Evolutionary conservation across 2,888 invertebrate genomes (phyloP).

Genomic region (Pyrochroa serraticornis): DNA sequence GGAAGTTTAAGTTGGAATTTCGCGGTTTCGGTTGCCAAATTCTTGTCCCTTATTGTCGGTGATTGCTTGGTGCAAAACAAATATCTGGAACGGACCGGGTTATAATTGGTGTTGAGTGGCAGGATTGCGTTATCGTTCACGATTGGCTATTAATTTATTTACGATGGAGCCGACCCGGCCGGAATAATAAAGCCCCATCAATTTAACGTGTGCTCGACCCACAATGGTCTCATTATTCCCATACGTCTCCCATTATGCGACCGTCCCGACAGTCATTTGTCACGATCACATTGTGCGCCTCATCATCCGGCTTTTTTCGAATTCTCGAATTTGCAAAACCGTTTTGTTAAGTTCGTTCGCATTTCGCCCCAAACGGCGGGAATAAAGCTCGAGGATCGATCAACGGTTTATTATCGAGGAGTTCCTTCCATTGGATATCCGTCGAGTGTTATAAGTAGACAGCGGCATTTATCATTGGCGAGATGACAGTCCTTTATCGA

Average conservation of each 20-base stretch:
- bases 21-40: too few relatives aligned
- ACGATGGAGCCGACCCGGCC: not conserved
- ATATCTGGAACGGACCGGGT: too few relatives aligned
- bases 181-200: conserved; percentile 34
- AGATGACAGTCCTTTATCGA: conserved; percentile 11
- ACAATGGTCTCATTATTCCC: conserved; percentile 43
- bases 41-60: too few relatives aligned
- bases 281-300: conserved; percentile 31
- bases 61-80: too few relatives aligned
- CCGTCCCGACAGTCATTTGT: conserved; percentile 40
- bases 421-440: too few relatives aligned
- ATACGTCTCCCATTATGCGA: conserved; percentile 38
- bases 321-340: conserved; percentile 28
- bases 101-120: too few relatives aligned
- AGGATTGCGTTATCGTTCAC: not conserved
- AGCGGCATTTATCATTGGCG: conserved; percentile 1
- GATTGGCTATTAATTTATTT: conserved; percentile 2
- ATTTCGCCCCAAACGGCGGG: not conserved
- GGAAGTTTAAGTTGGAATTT: too few relatives aligned
- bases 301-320: conserved; percentile 25
- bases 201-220: conserved; percentile 44
- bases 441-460: not conserved
- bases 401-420: too few relatives aligned
- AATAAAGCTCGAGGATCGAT: too few relatives aligned
- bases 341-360: conserved; percentile 14